These are phyloP conservation scores for Norana najaformis DNA, from an alignment of 2,888 invertebrate species.

Conservation along the genomic window DNA sequence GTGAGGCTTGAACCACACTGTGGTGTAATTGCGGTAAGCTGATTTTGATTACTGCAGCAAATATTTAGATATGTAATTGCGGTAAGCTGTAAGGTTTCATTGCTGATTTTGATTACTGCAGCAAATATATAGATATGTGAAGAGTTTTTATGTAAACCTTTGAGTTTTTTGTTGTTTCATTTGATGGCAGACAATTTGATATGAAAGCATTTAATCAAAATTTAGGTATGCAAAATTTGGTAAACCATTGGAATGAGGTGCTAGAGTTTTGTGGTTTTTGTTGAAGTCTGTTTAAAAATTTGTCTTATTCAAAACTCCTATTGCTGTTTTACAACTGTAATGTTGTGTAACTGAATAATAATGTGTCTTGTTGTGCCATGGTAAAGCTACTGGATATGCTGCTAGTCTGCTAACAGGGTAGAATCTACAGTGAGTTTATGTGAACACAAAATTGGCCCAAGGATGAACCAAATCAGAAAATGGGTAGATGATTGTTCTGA, in stretches of 20 bases:
- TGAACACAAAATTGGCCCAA: background rate
- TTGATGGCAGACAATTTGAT: background rate
- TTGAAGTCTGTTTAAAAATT: background rate
- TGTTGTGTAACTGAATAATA: conserved; percentile 3
- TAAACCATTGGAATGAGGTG: background rate
- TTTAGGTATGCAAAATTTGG: background rate
- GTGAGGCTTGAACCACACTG: background rate
- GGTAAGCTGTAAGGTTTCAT: too few species aligned
- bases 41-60: background rate
- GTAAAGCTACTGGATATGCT: background rate
- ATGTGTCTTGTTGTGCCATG: background rate
- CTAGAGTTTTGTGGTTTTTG: background rate
- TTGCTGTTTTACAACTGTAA: background rate
- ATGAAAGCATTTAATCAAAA: background rate
- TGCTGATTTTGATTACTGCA: background rate
- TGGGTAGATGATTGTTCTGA: too few species aligned
- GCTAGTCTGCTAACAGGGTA: background rate
- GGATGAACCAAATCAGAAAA: background rate
- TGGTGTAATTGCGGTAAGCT: background rate
- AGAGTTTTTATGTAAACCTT: background rate
- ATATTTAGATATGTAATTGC: background rate
- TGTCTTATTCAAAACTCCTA: background rate
- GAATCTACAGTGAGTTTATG: background rate
- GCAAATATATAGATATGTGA: background rate
- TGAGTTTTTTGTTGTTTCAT: background rate